Base-by-base conservation (phyloP, 2,113 vertebrate species). In the Ailurus styani region DNA sequence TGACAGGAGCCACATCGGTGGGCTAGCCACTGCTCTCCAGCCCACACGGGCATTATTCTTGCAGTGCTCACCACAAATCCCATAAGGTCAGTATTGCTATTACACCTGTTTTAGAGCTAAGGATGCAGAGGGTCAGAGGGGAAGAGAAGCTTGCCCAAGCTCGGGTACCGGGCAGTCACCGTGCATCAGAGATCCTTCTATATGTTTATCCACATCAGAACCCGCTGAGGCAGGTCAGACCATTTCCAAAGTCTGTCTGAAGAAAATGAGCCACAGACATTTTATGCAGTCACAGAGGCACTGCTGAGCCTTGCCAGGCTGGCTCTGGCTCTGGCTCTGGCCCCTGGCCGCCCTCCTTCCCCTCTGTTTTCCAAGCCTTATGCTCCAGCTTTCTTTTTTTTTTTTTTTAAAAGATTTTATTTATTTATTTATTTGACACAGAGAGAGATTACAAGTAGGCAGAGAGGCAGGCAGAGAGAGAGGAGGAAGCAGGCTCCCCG, bases 141-240 rank as follows among this genome's bases (percentile, higher is more conserved):
- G 27, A 86, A 79, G 34, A 72, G 52, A 34, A 82, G 55, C 23
- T 62, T 40, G 37, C 8, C 45, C 17, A 27, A 25, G 31, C 31
- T n/a, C 5, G 1, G 10, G 31, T 40, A 3, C 42, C 31, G 1
- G 40, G 42, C 8, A 7, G 64, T 18, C 52, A 37, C 4, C 0
- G 0, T 27, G 42, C 14, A 5, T 5, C 54, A 27, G 52, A 25
- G 23, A 31, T 34, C 23, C 29, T 87, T 89, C 23, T 37, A 27
- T 21, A 21, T 40, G 47, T 29, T 72, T 62, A 27, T 88, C 64
- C 15, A 66, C 31, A 68, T 66, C 14, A 25, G 13, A 62, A 11
- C 18, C 13, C 29, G 3, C 20, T 54, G 17, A 68, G 8, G 3
- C n/a, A 75, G 34, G 25, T 3, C 25, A 70, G 25, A n/a, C 62